Evolutionary conservation across 2,888 invertebrate genomes (phyloP).

Genomic region (Osedax frankpressi): DNA sequence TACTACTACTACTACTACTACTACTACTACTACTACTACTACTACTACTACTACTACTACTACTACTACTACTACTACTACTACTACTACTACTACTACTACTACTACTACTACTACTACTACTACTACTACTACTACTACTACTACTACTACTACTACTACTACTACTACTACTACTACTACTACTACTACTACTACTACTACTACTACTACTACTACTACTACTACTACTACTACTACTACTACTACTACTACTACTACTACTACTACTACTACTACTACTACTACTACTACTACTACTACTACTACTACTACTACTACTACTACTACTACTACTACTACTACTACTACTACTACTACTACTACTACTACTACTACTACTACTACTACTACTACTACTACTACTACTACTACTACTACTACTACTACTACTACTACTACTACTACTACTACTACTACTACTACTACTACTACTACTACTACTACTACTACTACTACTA

Average conservation of each 20-base stretch:
- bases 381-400: constrained; percentile 18
- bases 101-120: constrained; percentile 22
- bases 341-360: constrained; percentile 18
- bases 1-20: constrained; percentile 17
- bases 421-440: constrained; percentile 18
- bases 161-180: constrained; percentile 22
- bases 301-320: constrained; percentile 3
- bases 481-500: constrained; percentile 23
- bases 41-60: constrained; percentile 22
- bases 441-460: constrained; percentile 23
- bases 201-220: constrained; percentile 23
- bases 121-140: constrained; percentile 23
- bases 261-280: constrained; percentile 8
- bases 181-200: constrained; percentile 23
- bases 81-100: constrained; percentile 12
- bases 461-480: background rate
- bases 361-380: constrained; percentile 24
- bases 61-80: constrained; percentile 20
- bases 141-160: constrained; percentile 23
- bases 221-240: constrained; percentile 19
- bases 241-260: constrained; percentile 32
- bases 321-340: constrained; percentile 11
- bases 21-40: constrained; percentile 22
- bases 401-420: background rate
- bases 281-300: background rate